Conservation (phyloP, 2,888 invertebrate species). For the Drosophila recens region DNA sequence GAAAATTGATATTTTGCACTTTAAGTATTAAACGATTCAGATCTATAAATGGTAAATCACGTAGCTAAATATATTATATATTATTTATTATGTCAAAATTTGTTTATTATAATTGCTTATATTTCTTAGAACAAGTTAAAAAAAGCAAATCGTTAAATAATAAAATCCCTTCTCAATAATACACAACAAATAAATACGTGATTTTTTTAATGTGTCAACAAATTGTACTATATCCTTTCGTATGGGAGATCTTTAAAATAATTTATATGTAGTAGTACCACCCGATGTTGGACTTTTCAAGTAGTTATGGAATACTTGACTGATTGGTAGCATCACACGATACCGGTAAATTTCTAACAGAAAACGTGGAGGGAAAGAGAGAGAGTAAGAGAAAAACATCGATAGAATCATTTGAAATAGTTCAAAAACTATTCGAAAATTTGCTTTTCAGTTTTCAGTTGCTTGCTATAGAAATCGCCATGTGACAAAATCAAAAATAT, state of each 20-base stretch:
- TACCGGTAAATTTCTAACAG: not conserved
- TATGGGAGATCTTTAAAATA: not conserved
- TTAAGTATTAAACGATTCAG: not conserved
- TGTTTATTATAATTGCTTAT: no score
- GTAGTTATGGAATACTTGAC: not conserved
- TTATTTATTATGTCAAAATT: no score
- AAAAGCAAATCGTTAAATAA: no score
- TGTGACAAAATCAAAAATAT: constrained; percentile 4
- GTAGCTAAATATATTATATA: no score
- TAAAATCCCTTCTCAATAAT: no score
- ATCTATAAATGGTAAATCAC: no score
- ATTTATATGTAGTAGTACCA: not conserved
- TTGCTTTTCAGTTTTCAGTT: not conserved
- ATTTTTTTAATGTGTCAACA: no score
- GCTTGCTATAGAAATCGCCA: not conserved
- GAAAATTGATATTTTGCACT: not conserved
- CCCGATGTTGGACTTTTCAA: not conserved
- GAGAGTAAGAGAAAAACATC: not conserved
- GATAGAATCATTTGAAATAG: not conserved
- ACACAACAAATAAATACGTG: no score
- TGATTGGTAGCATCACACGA: not conserved
- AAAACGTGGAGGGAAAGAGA: not conserved
- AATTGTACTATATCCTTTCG: no score
- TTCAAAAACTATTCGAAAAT: constrained; percentile 2
- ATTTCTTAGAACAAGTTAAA: no score